Conservation (phyloP, 1,140 invertebrate genomes). For the Fopius arisanus region DNA sequence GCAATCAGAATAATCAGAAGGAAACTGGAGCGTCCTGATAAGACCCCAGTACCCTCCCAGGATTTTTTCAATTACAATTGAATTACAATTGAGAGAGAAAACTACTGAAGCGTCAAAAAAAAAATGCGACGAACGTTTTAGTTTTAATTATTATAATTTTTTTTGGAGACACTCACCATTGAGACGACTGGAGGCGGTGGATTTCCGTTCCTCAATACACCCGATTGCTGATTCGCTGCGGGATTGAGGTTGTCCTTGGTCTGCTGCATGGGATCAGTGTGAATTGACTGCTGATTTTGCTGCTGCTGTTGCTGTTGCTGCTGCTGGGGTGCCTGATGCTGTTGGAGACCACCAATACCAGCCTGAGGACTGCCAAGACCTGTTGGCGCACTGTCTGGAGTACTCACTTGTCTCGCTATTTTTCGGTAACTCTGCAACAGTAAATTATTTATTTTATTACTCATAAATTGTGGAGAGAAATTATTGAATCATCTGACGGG, state of each 20-base stretch:
- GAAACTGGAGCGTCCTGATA: neutral
- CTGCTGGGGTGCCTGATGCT: conserved; percentile 53
- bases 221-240: conserved; percentile 57
- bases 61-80: too few species aligned
- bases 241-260: conserved; percentile 62
- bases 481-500: neutral
- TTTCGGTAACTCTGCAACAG: conserved; percentile 61
- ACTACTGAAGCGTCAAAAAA: too few species aligned
- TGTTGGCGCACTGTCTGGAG: conserved; percentile 59
- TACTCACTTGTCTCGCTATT: conserved; percentile 62
- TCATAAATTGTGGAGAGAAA: conserved; percentile 23
- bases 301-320: conserved; percentile 38
- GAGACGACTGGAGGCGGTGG: conserved; percentile 61
- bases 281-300: conserved; percentile 41
- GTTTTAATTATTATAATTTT: too few species aligned
- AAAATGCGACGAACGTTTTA: too few species aligned
- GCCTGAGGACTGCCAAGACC: conserved; percentile 63
- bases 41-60: neutral
- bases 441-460: too few species aligned
- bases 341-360: conserved; percentile 56
- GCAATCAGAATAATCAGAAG: neutral
- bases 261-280: conserved; percentile 63
- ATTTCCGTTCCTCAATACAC: conserved; percentile 60
- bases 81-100: too few species aligned
- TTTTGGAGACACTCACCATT: conserved; percentile 63